Conservation (phyloP, 2,797 vertebrate species). For the Tympanoctomys barrerae region DNA sequence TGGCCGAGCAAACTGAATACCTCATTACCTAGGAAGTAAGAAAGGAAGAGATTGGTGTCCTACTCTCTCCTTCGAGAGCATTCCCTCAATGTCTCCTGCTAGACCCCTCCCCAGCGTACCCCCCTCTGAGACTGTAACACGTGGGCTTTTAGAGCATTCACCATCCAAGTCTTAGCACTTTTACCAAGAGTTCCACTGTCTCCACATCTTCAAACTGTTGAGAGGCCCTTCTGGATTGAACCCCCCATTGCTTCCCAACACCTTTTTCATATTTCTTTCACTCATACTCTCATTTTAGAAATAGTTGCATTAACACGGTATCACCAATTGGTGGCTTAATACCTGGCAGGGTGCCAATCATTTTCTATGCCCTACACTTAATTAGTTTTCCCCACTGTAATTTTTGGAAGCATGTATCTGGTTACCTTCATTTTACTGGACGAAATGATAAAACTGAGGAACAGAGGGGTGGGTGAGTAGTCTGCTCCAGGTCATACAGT, state of each 20-base stretch:
- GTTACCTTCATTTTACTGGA: background rate
- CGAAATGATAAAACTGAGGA: background rate
- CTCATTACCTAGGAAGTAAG: background rate
- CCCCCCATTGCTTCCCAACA: background rate
- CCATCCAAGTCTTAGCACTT: background rate
- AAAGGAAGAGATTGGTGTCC: background rate
- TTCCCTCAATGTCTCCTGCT: too few species aligned
- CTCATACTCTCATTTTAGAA: background rate
- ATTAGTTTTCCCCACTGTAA: conserved; percentile 10
- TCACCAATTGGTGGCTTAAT: background rate
- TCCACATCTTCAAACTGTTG: background rate
- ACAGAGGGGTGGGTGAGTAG: background rate
- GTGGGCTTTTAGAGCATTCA: background rate
- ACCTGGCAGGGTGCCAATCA: background rate
- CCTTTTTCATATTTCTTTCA: background rate
- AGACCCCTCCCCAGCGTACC: background rate
- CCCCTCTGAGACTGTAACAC: background rate
- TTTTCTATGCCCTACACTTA: background rate
- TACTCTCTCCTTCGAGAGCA: background rate
- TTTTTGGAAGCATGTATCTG: background rate
- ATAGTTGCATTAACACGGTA: background rate
- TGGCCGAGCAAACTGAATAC: too few species aligned
- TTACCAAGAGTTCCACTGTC: background rate
- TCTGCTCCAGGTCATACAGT: background rate
- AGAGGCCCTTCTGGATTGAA: background rate